A percentile compares a stretch with the other conserved stretches of the same genome.
Conservation (phyloP, 2,888 invertebrate genomes). For the Mycalesis mineus region DNA sequence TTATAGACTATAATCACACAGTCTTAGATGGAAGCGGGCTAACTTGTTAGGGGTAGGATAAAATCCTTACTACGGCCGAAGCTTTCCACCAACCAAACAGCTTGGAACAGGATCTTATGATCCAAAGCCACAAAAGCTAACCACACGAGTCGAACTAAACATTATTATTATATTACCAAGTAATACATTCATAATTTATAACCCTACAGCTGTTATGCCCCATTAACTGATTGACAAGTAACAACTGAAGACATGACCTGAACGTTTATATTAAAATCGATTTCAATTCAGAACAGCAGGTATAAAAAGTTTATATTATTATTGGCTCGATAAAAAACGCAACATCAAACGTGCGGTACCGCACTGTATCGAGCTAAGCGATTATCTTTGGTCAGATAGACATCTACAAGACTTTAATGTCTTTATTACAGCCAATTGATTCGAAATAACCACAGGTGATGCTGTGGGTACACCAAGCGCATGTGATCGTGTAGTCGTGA, state of each 20-base stretch:
- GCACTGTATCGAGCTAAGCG: background rate
- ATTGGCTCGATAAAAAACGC: background rate
- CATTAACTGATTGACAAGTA: background rate
- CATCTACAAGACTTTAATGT: slow-evolving; percentile 46
- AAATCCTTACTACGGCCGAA: too few relatives aligned
- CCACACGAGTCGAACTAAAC: too few relatives aligned
- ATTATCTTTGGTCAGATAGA: slow-evolving; percentile 22
- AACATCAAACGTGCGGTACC: background rate
- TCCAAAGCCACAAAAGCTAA: too few relatives aligned
- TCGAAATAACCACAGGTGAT: slow-evolving; percentile 35
- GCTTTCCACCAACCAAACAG: too few relatives aligned
- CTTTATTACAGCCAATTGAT: slow-evolving; percentile 71
- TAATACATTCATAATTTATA: background rate
- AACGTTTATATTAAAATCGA: background rate
- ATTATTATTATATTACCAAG: background rate
- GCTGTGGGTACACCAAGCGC: background rate
- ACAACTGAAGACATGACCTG: background rate
- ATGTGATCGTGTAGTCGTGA: background rate
- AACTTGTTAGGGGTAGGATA: too few relatives aligned
- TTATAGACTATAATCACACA: too few relatives aligned
- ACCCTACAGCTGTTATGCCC: background rate
- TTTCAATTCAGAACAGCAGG: background rate
- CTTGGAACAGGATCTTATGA: too few relatives aligned
- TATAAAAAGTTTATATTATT: background rate
- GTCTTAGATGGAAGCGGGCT: too few relatives aligned